Conservation (phyloP, 2,113 vertebrate genomes). For the Campylomormyrus tamandua region DNA sequence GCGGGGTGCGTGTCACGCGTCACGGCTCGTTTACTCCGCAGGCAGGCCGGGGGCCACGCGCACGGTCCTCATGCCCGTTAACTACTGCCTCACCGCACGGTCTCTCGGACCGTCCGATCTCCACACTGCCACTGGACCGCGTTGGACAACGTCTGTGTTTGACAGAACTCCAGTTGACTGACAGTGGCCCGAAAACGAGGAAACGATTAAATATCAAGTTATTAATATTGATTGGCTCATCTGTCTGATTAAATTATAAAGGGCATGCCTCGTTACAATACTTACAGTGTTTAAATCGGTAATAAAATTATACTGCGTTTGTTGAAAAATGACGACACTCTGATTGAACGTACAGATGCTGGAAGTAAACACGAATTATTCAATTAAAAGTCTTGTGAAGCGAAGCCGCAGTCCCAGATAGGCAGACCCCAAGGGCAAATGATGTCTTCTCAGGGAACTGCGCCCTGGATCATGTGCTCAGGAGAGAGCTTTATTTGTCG, state of each 20-base stretch:
- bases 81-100: neutral
- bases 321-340: neutral
- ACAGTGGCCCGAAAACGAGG: neutral
- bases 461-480: neutral
- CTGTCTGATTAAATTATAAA: neutral
- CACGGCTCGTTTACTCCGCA: neutral
- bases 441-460: neutral
- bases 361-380: neutral
- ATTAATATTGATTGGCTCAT: neutral
- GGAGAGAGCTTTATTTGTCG: neutral
- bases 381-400: neutral
- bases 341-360: neutral
- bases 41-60: neutral
- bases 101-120: too few relatives aligned
- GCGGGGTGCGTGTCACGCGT: neutral
- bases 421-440: neutral
- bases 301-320: neutral
- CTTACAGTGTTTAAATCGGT: neutral
- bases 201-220: neutral
- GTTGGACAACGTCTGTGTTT: neutral
- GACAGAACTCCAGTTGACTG: neutral
- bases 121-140: neutral
- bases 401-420: neutral
- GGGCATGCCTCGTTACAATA: neutral
- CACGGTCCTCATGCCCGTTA: neutral